phyloP scores from a whole-genome alignment of 2,113 vertebrate species.

The Crypturellus undulatus region DNA sequence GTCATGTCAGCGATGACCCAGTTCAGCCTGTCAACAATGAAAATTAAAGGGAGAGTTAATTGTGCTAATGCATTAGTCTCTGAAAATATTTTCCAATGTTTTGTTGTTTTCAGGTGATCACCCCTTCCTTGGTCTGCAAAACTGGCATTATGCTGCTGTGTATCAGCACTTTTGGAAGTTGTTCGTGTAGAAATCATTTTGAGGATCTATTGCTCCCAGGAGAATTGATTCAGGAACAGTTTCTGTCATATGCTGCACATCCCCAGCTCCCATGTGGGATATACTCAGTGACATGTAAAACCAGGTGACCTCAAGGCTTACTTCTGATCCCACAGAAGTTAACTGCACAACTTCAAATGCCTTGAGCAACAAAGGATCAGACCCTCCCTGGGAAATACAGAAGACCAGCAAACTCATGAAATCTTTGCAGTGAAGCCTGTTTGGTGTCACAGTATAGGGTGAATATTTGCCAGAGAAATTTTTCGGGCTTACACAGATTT shows the following conservation, averaged over 20 bases:
- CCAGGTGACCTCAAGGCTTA: neutral
- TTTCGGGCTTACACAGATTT: neutral
- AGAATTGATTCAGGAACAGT: neutral
- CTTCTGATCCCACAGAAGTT: neutral
- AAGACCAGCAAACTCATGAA: neutral
- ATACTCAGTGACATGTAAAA: neutral
- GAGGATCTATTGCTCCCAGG: neutral
- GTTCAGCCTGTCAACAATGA: neutral
- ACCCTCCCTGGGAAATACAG: neutral
- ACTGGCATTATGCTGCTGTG: neutral
- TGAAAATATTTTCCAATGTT: neutral
- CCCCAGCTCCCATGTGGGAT: neutral
- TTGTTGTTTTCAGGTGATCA: neutral
- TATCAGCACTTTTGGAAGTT: neutral
- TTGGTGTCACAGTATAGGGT: accelerated
- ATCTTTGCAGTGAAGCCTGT: neutral
- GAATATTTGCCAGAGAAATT: constrained; percentile 1
- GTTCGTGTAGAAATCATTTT: neutral
- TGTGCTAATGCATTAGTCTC: neutral
- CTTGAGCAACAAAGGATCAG: neutral
- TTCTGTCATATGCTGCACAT: neutral
- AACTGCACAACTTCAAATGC: neutral
- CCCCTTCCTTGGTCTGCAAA: neutral
- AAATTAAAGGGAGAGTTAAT: neutral
- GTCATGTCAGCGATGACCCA: neutral